Conservation (phyloP, 2,113 vertebrate species). For the Phoenicopterus ruber region DNA sequence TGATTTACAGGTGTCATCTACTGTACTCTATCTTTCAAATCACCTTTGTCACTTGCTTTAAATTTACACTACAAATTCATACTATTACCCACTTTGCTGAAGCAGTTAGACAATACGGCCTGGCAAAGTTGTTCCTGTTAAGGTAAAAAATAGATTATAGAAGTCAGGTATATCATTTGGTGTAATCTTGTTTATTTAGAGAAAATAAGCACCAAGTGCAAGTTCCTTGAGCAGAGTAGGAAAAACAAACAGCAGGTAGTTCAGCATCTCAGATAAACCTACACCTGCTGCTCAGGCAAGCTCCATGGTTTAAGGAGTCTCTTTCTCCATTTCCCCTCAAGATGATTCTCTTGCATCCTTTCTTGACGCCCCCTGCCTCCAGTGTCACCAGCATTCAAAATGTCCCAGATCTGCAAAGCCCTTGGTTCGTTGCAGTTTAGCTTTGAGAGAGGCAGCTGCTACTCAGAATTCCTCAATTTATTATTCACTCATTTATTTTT, state of each 20-base stretch:
- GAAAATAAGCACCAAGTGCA: slow-evolving; percentile 30
- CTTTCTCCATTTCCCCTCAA: neutral
- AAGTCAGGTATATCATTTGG: slow-evolving; percentile 21
- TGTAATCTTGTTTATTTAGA: slow-evolving; percentile 40
- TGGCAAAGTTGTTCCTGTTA: neutral
- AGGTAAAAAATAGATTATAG: neutral
- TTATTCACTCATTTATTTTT: neutral
- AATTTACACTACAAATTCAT: slow-evolving; percentile 24
- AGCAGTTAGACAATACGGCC: neutral
- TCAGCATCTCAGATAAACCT: neutral
- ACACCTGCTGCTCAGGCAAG: neutral
- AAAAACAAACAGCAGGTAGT: slow-evolving; percentile 29
- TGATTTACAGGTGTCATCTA: neutral
- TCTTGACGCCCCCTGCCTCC: neutral
- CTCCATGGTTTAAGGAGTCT: accelerated
- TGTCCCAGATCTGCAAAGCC: neutral
- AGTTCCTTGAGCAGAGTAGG: neutral
- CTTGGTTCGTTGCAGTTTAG: neutral
- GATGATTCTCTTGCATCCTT: neutral
- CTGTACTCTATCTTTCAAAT: neutral
- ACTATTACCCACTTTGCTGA: slow-evolving; percentile 15
- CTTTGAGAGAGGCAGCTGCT: neutral
- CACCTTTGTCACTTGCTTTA: neutral
- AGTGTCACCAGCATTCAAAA: neutral
- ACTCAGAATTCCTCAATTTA: neutral